These are phyloP conservation scores for Talpa occidentalis DNA, from an alignment of 2,113 vertebrate species.

Conservation along the genomic window DNA sequence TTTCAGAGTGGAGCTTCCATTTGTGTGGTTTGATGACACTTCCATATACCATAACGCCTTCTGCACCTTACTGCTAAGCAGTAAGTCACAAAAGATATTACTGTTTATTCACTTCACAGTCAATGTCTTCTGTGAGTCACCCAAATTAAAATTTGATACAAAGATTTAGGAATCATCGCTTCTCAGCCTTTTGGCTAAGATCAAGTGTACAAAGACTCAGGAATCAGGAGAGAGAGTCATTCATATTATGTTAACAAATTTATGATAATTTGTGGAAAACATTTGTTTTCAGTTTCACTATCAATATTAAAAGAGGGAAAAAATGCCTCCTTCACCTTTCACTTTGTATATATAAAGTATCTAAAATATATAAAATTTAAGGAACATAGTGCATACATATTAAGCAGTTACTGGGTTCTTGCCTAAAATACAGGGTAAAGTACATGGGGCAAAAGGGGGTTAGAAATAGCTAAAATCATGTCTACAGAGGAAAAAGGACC, in stretches of 20 bases:
- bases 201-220: neutral
- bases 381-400: neutral
- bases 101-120: neutral
- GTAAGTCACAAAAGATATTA: neutral
- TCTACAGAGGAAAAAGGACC: neutral
- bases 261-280: neutral
- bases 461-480: neutral
- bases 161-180: neutral
- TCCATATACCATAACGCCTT: neutral
- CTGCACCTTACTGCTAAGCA: neutral
- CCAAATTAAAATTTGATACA: neutral
- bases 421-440: slow-evolving; percentile 6
- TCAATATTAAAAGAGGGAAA: neutral
- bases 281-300: slow-evolving; percentile 1
- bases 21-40: neutral
- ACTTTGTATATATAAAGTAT: neutral
- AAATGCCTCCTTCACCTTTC: neutral
- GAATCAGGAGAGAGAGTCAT: neutral
- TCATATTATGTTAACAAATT: slow-evolving; percentile 28
- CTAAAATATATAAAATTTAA: neutral
- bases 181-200: too few species aligned
- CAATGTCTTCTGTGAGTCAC: neutral
- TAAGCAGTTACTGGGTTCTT: neutral
- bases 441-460: neutral
- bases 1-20: neutral